Conservation (phyloP, 2,888 invertebrate genomes). For the Aspidiotus destructor region DNA sequence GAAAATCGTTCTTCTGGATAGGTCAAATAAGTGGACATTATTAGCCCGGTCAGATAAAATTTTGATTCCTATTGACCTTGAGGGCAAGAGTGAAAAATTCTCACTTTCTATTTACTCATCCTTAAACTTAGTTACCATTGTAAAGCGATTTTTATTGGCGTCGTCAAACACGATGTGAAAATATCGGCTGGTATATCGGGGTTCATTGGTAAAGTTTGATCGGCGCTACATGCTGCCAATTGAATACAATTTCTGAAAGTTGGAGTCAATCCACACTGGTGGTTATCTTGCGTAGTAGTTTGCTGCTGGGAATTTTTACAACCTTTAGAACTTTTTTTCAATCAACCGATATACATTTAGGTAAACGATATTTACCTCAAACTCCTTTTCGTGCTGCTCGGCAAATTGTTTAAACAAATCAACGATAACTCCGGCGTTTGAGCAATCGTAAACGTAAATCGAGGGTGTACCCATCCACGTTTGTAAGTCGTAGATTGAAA, state of each 20-base stretch:
- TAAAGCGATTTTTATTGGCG: conserved; percentile 92
- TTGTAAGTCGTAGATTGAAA: conserved; percentile 96
- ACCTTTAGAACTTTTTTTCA: background rate
- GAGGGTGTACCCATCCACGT: conserved; percentile 99
- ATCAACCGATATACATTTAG: background rate
- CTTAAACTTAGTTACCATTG: conserved; percentile 55
- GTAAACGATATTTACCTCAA: conserved; percentile 46
- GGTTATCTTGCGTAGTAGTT: conserved; percentile 41
- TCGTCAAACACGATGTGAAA: conserved; percentile 96
- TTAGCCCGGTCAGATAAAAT: too few species aligned
- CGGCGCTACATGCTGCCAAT: conserved; percentile 88
- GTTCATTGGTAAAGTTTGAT: conserved; percentile 91
- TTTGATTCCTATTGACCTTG: too few species aligned
- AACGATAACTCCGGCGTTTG: conserved; percentile 93
- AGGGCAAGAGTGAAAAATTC: too few species aligned
- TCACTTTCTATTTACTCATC: too few species aligned
- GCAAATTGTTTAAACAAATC: conserved; percentile 84
- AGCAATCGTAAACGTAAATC: conserved; percentile 98
- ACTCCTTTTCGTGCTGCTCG: conserved; percentile 78
- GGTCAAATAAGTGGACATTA: too few species aligned
- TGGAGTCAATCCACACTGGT: conserved; percentile 42
- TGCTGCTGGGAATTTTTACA: conserved; percentile 35
- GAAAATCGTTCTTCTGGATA: too few species aligned
- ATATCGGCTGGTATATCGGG: conserved; percentile 94
- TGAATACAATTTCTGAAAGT: conserved; percentile 88